Evolutionary conservation across 2,113 vertebrate species (phyloP).

Genomic region (Alectura lathami): DNA sequence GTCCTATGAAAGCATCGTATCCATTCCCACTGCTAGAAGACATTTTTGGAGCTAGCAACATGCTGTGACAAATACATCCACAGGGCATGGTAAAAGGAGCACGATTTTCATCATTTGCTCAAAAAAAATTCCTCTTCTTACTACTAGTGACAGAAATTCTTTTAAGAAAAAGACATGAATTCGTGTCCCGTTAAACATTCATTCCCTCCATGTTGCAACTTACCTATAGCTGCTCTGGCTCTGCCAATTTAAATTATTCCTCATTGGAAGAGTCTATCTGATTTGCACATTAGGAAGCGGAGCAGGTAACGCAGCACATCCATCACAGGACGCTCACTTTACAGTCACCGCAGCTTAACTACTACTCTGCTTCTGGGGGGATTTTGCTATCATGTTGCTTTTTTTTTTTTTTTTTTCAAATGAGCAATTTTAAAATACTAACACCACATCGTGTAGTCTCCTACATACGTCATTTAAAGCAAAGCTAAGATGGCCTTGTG

Average conservation of each 20-base stretch:
- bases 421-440: too few relatives aligned
- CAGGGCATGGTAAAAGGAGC: background rate
- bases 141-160: background rate
- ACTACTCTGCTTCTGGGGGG: background rate
- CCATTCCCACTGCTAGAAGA: background rate
- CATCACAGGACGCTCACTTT: background rate
- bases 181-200: background rate
- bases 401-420: too few relatives aligned
- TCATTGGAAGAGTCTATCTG: background rate
- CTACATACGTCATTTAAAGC: background rate
- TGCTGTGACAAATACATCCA: background rate
- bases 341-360: background rate
- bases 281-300: background rate
- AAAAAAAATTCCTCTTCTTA: background rate
- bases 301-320: background rate
- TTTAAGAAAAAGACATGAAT: background rate
- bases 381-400: background rate
- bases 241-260: background rate
- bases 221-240: background rate
- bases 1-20: background rate
- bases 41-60: background rate
- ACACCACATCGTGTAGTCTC: background rate
- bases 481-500: background rate
- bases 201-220: background rate
- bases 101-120: background rate